phyloP scores from a whole-genome alignment of 1,140 invertebrate species.

The Drosophila malerkotliana region DNA sequence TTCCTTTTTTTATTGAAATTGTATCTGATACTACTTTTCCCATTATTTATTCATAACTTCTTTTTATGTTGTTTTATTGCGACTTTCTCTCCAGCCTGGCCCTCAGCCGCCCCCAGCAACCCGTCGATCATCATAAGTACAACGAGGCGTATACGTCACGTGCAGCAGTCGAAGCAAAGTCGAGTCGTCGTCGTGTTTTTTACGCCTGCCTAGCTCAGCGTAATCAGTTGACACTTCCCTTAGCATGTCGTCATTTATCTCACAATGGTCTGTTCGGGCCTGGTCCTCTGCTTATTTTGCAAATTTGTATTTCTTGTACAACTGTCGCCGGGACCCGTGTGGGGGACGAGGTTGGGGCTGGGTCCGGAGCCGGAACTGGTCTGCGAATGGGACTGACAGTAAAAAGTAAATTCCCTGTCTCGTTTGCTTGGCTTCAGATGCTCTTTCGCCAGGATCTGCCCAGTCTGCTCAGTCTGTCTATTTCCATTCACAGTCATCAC shows the following conservation, averaged over 20 bases:
- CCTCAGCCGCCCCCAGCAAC: slow-evolving; percentile 23
- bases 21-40: slow-evolving; percentile 68
- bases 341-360: background rate
- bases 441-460: background rate
- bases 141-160: slow-evolving; percentile 79
- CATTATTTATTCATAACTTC: slow-evolving; percentile 81
- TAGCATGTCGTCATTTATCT: slow-evolving; percentile 80
- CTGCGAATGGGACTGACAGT: slow-evolving; percentile 35
- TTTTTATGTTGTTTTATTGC: slow-evolving; percentile 80
- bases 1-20: slow-evolving; percentile 36
- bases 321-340: slow-evolving; percentile 60
- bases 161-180: slow-evolving; percentile 50
- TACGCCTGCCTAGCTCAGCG: slow-evolving; percentile 81
- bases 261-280: slow-evolving; percentile 43
- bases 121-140: slow-evolving; percentile 58
- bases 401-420: slow-evolving; percentile 69
- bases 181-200: slow-evolving; percentile 53
- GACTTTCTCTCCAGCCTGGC: background rate
- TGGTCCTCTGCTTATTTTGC: slow-evolving; percentile 73
- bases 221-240: slow-evolving; percentile 82
- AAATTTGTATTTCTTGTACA: slow-evolving; percentile 82
- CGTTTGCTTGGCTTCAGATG: slow-evolving; percentile 30
- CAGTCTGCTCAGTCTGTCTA: slow-evolving; percentile 31
- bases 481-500: slow-evolving; percentile 54
- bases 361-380: background rate